These are phyloP conservation scores for Leistus spinibarbis DNA, from an alignment of 2,888 invertebrate species.

Conservation along the genomic window DNA sequence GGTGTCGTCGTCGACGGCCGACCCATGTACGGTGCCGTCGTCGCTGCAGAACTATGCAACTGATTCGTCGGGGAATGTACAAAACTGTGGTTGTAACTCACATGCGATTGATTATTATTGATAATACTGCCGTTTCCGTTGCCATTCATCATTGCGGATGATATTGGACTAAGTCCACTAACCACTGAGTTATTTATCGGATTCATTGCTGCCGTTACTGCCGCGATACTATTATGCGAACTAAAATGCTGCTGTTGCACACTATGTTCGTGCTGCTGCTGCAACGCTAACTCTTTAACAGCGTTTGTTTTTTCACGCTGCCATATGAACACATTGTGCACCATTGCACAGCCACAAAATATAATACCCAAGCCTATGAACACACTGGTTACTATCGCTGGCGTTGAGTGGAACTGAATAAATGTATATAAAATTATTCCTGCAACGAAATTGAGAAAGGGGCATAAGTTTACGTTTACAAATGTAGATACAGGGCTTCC, in stretches of 20 bases:
- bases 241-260: slow-evolving; percentile 41
- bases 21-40: slow-evolving; percentile 63
- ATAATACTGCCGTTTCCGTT: slow-evolving; percentile 2
- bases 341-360: slow-evolving; percentile 91
- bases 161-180: background rate
- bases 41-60: slow-evolving; percentile 42
- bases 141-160: background rate
- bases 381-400: slow-evolving; percentile 88
- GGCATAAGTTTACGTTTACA: no score
- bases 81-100: slow-evolving; percentile 54
- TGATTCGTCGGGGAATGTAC: slow-evolving; percentile 47
- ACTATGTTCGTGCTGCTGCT: slow-evolving; percentile 51
- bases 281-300: slow-evolving; percentile 65
- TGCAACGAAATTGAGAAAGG: no score
- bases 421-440: slow-evolving; percentile 92
- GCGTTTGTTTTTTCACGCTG: slow-evolving; percentile 88
- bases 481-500: no score
- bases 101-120: slow-evolving; percentile 50
- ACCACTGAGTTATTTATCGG: slow-evolving; percentile 6
- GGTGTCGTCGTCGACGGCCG: slow-evolving; percentile 68
- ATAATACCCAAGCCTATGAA: slow-evolving; percentile 90
- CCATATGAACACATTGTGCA: slow-evolving; percentile 95
- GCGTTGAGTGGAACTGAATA: slow-evolving; percentile 89
- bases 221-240: slow-evolving; percentile 52
- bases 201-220: slow-evolving; percentile 31